These are phyloP conservation scores for Liodrosophila aerea DNA, from an alignment of 2,888 invertebrate genomes.

Conservation along the genomic window DNA sequence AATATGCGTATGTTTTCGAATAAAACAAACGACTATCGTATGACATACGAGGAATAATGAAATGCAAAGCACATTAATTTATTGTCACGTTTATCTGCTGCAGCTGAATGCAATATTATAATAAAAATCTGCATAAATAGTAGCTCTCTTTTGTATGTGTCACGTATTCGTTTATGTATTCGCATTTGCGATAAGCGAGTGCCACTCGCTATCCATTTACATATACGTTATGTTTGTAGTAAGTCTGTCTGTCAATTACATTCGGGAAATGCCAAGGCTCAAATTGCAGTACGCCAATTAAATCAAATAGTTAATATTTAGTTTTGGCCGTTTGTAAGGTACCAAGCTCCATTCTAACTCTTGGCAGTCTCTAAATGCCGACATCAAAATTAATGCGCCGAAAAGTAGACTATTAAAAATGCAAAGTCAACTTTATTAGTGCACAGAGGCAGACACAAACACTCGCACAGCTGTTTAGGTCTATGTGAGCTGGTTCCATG, in stretches of 20 bases:
- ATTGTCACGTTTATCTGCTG: constrained; percentile 70
- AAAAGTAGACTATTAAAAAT: constrained; percentile 71
- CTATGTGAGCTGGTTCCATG: constrained; percentile 40
- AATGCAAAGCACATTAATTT: constrained; percentile 71
- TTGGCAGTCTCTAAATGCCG: too few relatives aligned
- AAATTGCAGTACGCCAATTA: constrained; percentile 9
- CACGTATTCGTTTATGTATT: constrained; percentile 13
- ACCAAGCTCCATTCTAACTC: constrained; percentile 19
- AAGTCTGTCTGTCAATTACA: constrained; percentile 18
- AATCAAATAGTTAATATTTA: constrained; percentile 38
- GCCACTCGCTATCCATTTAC: constrained; percentile 20
- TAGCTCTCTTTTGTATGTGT: constrained; percentile 1
- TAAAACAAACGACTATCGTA: constrained; percentile 26
- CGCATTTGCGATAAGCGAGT: constrained; percentile 58
- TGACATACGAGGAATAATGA: constrained; percentile 63
- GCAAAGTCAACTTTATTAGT: constrained; percentile 64
- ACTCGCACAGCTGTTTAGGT: neutral
- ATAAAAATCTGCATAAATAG: constrained; percentile 64
- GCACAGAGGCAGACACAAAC: constrained; percentile 20
- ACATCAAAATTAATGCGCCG: constrained; percentile 74
- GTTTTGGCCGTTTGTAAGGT: constrained; percentile 29
- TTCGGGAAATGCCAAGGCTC: constrained; percentile 1
- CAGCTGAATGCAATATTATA: constrained; percentile 41
- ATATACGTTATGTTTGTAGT: constrained; percentile 13
- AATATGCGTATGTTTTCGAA: constrained; percentile 18